phyloP scores from a whole-genome alignment of 2,888 invertebrate species.

The Lasioglossum figueresi region DNA sequence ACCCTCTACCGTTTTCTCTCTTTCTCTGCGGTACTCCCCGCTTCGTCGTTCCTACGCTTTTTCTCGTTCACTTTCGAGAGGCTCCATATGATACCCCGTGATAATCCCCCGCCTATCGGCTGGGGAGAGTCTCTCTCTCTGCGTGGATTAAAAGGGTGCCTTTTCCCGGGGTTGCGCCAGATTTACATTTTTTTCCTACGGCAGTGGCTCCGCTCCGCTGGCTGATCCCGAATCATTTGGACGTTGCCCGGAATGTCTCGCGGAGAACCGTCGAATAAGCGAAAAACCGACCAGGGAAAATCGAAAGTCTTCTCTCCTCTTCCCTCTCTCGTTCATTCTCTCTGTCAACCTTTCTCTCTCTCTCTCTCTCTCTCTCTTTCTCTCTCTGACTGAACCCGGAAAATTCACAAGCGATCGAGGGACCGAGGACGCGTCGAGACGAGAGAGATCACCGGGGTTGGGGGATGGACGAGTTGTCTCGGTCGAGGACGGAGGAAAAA shows the following conservation, averaged over 20 bases:
- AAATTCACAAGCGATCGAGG: not conserved
- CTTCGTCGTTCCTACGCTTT: slow-evolving; percentile 59
- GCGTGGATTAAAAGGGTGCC: slow-evolving; percentile 74
- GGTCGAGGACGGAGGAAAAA: not conserved
- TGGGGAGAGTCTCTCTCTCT: slow-evolving; percentile 50
- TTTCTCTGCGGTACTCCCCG: slow-evolving; percentile 43
- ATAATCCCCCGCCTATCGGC: slow-evolving; percentile 73
- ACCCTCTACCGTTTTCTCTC: slow-evolving; percentile 24
- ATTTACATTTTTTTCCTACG: slow-evolving; percentile 64
- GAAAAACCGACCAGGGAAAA: slow-evolving; percentile 10
- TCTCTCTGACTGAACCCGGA: not conserved
- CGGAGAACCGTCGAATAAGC: slow-evolving; percentile 22
- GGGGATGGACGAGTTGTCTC: not conserved
- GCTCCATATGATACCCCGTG: slow-evolving; percentile 82
- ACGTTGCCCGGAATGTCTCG: slow-evolving; percentile 31
- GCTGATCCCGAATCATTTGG: slow-evolving; percentile 43
- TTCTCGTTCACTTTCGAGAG: slow-evolving; percentile 74
- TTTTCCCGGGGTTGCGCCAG: slow-evolving; percentile 65
- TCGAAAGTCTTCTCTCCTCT: not conserved
- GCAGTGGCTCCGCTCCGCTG: slow-evolving; percentile 2
- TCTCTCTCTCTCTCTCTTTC: not conserved
- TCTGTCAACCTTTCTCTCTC: not conserved
- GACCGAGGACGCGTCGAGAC: not conserved
- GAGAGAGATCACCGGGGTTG: not conserved
- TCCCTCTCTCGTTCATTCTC: not conserved